Base-by-base conservation (phyloP, 1,140 invertebrate genomes). In the Ladona fulva region DNA sequence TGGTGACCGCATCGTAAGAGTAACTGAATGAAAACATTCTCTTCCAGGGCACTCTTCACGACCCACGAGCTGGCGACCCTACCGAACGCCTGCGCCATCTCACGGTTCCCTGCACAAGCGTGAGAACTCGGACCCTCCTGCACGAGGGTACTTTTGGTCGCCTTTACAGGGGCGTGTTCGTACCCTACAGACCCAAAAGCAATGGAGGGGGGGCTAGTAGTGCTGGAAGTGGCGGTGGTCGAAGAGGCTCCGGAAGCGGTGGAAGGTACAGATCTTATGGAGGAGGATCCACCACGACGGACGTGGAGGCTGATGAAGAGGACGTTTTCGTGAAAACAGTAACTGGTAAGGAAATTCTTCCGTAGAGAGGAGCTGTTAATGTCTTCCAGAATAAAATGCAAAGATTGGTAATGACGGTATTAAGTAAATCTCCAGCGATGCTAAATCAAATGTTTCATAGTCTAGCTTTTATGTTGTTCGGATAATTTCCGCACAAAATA, bases 261-360 rank as follows among this genome's bases (percentile, higher is more conserved):
- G 52, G 52, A 12, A 16, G 52, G 16, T 66, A 66, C 52, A 3
- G 52, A 16, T 66, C 52, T 22, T 66, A 66, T 22, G 52, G 52
- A 3, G 52, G 52, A 16, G 52, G 52, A 16, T 66, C 52, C n/a
- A 66, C 52, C 12, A 66, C 52, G 16, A 66, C 52, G 52, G 52
- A 66, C 52, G 52, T 66, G 12, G 52, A 66, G 82, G 0, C 52
- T 78, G 10, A 81, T 24, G 89, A 91, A 10, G 90, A 94, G 82
- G 91, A 94, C 83, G 92, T 95, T 25, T 89, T 93, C 79, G 90
- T 96, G 77, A 96, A 96, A 86, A 95, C 94, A 29, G 92, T 94
- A 29, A 91, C 92, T 85, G 93, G 93, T 94, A 86, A 83, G 81
- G 1, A 37, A 37, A n/a, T n/a, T n/a, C 29, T 37, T 8, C 29